These are phyloP conservation scores for Manduca sexta DNA, from an alignment of 1,140 invertebrate genomes.

Conservation along the genomic window DNA sequence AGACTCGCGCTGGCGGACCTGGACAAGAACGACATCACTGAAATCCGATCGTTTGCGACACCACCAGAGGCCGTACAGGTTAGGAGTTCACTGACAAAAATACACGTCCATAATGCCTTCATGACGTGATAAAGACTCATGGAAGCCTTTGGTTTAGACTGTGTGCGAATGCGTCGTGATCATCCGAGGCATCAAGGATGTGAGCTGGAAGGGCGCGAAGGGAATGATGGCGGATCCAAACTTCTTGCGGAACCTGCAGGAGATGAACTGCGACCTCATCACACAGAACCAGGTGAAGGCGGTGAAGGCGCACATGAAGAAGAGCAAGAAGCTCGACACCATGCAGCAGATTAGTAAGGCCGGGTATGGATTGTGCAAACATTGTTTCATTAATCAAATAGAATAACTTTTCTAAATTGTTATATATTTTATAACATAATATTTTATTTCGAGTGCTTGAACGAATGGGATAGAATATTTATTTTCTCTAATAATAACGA, in stretches of 20 bases:
- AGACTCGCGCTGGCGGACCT: slow-evolving; percentile 84
- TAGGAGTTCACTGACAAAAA: too few species aligned
- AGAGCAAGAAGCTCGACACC: slow-evolving; percentile 79
- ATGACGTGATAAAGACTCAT: too few species aligned
- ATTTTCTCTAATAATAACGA: too few species aligned
- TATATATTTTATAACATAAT: too few species aligned
- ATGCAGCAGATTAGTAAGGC: slow-evolving; percentile 86
- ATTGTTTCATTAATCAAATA: slow-evolving; percentile 1
- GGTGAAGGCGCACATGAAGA: slow-evolving; percentile 81
- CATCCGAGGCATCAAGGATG: slow-evolving; percentile 85
- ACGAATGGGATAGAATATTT: too few species aligned
- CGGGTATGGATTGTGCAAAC: slow-evolving; percentile 79
- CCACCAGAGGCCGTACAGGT: slow-evolving; percentile 89
- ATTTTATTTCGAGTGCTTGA: too few species aligned
- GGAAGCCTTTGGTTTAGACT: slow-evolving; percentile 53
- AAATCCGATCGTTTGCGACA: slow-evolving; percentile 93
- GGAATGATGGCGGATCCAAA: slow-evolving; percentile 92
- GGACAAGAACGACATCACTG: slow-evolving; percentile 92
- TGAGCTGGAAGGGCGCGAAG: slow-evolving; percentile 92
- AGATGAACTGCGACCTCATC: slow-evolving; percentile 89
- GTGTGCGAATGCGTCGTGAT: slow-evolving; percentile 92
- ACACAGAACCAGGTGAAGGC: slow-evolving; percentile 81
- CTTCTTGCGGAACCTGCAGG: slow-evolving; percentile 85
- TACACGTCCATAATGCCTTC: too few species aligned
- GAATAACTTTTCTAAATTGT: too few species aligned